These are phyloP conservation scores for Epinotia brunnichana DNA, from an alignment of 2,888 invertebrate genomes.

Conservation along the genomic window DNA sequence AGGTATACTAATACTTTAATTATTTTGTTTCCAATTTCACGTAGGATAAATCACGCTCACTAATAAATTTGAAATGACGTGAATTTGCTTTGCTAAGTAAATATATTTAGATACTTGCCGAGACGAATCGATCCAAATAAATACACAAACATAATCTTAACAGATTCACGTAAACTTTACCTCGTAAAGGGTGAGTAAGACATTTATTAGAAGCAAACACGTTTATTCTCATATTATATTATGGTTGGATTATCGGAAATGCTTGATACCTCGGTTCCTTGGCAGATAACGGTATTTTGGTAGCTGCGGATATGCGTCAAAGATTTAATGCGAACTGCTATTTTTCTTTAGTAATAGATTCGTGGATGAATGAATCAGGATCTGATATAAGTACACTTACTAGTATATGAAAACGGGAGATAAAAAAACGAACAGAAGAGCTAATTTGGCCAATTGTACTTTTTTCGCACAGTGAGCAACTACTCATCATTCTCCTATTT, in stretches of 20 bases:
- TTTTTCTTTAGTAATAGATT: neutral
- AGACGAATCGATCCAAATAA: slow-evolving; percentile 9
- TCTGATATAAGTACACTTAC: neutral
- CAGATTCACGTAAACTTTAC: slow-evolving; percentile 14
- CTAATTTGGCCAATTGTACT: too few species aligned
- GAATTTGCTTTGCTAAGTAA: neutral
- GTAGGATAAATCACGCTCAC: too few species aligned
- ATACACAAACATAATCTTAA: slow-evolving; percentile 13
- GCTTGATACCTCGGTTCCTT: neutral
- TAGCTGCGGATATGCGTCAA: slow-evolving; percentile 14
- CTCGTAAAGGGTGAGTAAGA: slow-evolving; percentile 19
- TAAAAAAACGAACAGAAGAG: too few species aligned
- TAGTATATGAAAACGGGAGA: too few species aligned
- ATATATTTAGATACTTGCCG: neutral
- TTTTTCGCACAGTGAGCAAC: too few species aligned
- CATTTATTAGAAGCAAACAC: slow-evolving; percentile 6
- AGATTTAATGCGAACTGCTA: neutral
- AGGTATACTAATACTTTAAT: too few species aligned
- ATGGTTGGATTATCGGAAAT: slow-evolving; percentile 15
- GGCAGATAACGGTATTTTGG: slow-evolving; percentile 18
- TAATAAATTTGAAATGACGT: too few species aligned
- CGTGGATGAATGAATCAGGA: neutral
- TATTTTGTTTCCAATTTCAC: too few species aligned
- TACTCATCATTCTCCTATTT: too few species aligned
- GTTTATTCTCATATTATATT: slow-evolving; percentile 7